phyloP scores from a whole-genome alignment of 2,797 vertebrate genomes.

The Dallia pectoralis region DNA sequence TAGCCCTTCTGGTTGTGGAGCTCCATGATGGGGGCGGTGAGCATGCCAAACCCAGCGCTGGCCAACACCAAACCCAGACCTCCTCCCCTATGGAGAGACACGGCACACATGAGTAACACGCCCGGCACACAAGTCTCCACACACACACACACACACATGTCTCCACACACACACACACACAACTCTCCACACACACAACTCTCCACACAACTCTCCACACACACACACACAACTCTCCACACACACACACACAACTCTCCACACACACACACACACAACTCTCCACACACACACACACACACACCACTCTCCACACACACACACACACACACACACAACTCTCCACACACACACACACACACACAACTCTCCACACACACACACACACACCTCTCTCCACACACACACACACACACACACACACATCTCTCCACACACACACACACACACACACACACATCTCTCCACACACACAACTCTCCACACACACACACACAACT shows the following conservation, averaged over 20 bases:
- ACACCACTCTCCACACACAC: not conserved
- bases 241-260: not conserved
- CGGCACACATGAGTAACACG: not conserved
- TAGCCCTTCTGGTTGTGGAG: conserved; percentile 99
- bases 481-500: too few species aligned
- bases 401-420: too few species aligned
- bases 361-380: not conserved
- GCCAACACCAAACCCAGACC: conserved; percentile 92
- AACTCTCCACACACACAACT: not conserved
- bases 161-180: not conserved
- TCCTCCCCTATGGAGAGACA: conserved; percentile 76
- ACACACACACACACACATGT: not conserved
- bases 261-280: not conserved
- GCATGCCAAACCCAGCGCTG: conserved; percentile 92
- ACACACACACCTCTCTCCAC: not conserved
- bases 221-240: not conserved
- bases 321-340: not conserved
- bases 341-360: too few species aligned
- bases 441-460: not conserved
- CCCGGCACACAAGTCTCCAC: not conserved
- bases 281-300: too few species aligned
- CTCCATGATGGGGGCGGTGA: conserved; percentile 96
- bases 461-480: too few species aligned
- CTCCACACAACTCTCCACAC: too few species aligned
- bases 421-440: not conserved